A percentile compares a stretch with the other conserved stretches of the same genome.
Conservation (phyloP, 2,888 invertebrate genomes). For the Spilosoma lubricipeda region DNA sequence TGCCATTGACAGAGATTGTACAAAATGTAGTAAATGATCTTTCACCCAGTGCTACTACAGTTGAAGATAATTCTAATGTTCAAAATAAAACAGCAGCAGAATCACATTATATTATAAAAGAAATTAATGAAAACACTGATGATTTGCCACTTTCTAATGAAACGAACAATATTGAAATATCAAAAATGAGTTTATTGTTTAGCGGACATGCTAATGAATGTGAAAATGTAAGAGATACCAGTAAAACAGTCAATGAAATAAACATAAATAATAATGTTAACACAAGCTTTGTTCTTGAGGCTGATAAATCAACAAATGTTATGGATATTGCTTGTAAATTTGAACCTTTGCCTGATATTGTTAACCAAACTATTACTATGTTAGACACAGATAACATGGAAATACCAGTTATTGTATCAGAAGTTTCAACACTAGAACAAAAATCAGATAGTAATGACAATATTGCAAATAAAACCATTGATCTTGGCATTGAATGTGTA, state of each 20-base stretch:
- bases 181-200: conserved; percentile 8
- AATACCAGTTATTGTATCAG: background rate
- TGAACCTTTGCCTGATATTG: conserved; percentile 50
- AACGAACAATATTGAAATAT: conserved; percentile 8
- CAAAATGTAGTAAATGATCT: conserved; percentile 5
- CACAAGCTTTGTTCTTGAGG: background rate
- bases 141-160: background rate
- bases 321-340: conserved; percentile 40
- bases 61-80: conserved; percentile 7
- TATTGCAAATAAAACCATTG: background rate
- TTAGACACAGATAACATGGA: conserved; percentile 18
- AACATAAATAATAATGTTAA: conserved; percentile 6
- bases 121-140: background rate
- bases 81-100: conserved; percentile 9
- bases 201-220: conserved; percentile 6
- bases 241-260: conserved; percentile 5
- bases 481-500: background rate
- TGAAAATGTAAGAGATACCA: background rate
- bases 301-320: conserved; percentile 35
- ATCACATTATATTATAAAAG: background rate
- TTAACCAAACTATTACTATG: conserved; percentile 44
- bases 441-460: background rate
- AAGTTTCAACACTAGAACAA: conserved; percentile 1
- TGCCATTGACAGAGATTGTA: conserved; percentile 1
- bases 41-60: background rate